Conservation (phyloP, 1,140 invertebrate species). For the Drosophila rhopaloa region DNA sequence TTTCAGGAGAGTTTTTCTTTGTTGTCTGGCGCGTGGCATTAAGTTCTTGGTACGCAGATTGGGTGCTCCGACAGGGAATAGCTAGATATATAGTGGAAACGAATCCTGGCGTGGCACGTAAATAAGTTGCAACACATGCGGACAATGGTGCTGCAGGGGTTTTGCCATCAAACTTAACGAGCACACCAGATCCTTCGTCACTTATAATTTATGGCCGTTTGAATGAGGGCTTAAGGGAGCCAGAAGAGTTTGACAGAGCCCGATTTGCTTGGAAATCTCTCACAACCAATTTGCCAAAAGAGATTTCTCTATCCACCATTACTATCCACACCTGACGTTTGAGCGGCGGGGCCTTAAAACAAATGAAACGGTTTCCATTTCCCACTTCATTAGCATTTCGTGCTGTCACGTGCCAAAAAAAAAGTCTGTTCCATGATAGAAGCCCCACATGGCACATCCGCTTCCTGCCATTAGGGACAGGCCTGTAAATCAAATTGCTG, state of each 20-base stretch:
- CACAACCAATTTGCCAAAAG: slow-evolving; percentile 31
- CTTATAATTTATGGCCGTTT: slow-evolving; percentile 75
- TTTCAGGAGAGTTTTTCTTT: slow-evolving; percentile 50
- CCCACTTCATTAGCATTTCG: slow-evolving; percentile 51
- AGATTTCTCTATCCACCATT: slow-evolving; percentile 16
- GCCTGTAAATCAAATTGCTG: slow-evolving; percentile 50
- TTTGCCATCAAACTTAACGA: slow-evolving; percentile 62
- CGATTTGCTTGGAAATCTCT: slow-evolving; percentile 14
- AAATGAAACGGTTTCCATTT: slow-evolving; percentile 43
- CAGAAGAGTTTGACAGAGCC: slow-evolving; percentile 9
- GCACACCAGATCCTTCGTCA: slow-evolving; percentile 51
- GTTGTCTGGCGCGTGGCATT: slow-evolving; percentile 73
- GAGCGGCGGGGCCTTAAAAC: slow-evolving; percentile 20
- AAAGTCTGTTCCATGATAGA: background rate
- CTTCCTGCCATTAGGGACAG: slow-evolving; percentile 51
- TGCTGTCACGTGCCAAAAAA: slow-evolving; percentile 39
- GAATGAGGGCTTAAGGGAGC: slow-evolving; percentile 35
- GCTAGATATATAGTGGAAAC: background rate
- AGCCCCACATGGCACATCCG: slow-evolving; percentile 35
- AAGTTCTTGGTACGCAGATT: slow-evolving; percentile 64
- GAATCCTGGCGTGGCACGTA: slow-evolving; percentile 25
- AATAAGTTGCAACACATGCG: slow-evolving; percentile 59
- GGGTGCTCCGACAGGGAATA: slow-evolving; percentile 34
- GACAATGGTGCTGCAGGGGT: slow-evolving; percentile 43
- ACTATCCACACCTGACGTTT: slow-evolving; percentile 29